Evolutionary conservation across 2,888 invertebrate species (phyloP).

Genomic region (Agrochola lychnidis): DNA sequence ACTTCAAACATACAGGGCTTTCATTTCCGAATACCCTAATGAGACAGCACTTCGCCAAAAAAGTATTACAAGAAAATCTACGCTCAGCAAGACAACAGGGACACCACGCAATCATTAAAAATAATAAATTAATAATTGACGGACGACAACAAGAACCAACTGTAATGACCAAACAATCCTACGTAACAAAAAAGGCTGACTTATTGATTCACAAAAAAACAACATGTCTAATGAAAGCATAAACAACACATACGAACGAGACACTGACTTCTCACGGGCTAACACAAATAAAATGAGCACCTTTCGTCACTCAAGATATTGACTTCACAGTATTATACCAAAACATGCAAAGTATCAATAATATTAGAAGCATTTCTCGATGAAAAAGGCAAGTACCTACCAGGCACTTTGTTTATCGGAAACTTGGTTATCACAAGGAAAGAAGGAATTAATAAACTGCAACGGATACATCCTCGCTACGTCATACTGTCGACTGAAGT

Average conservation of each 20-base stretch:
- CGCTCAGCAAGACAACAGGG: neutral
- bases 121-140: neutral
- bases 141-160: neutral
- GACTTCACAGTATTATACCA: neutral
- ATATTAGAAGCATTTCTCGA: neutral
- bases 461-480: neutral
- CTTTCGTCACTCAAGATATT: neutral
- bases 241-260: neutral
- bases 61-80: neutral
- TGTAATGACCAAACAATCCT: neutral
- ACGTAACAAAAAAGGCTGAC: too few species aligned
- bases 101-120: neutral
- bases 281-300: neutral
- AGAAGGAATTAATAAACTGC: neutral
- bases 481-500: neutral
- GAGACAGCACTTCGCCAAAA: neutral
- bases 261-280: neutral
- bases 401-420: neutral
- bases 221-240: neutral
- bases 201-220: neutral
- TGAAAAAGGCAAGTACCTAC: neutral
- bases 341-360: conserved; percentile 6
- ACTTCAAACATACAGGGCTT: too few species aligned
- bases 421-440: neutral
- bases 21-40: neutral